These are phyloP conservation scores for Hymenochirus boettgeri DNA, from an alignment of 2,113 vertebrate species.

Conservation along the genomic window DNA sequence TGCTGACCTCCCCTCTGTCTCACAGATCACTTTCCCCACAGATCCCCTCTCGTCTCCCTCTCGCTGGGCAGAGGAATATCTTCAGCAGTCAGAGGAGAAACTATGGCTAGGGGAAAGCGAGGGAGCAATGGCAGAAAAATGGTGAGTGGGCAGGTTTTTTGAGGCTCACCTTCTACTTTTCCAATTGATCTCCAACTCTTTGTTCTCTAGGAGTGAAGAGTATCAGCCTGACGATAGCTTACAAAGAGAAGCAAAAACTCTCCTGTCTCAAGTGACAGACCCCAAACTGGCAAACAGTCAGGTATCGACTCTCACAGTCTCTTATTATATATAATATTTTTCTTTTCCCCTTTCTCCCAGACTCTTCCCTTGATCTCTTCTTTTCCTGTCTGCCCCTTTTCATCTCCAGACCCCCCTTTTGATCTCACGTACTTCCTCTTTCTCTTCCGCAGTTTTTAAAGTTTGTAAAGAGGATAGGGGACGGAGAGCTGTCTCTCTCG, in stretches of 20 bases:
- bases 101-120: constrained; percentile 91
- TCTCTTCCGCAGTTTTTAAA: constrained; percentile 93
- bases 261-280: constrained; percentile 91
- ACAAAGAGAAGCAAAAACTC: constrained; percentile 83
- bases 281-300: constrained; percentile 91
- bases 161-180: too few species aligned
- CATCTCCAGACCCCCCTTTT: not conserved
- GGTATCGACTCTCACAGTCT: constrained; percentile 64
- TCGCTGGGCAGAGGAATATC: constrained; percentile 94
- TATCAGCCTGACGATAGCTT: constrained; percentile 86
- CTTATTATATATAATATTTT: not conserved
- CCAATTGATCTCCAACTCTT: too few species aligned
- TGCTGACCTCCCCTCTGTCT: not conserved
- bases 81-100: constrained; percentile 96
- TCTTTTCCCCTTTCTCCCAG: not conserved
- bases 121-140: constrained; percentile 70
- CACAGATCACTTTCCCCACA: constrained; percentile 43
- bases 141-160: constrained; percentile 57
- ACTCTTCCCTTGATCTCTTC: constrained; percentile 1
- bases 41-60: constrained; percentile 76
- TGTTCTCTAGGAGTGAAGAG: constrained; percentile 76
- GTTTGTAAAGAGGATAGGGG: constrained; percentile 98
- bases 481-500: constrained; percentile 88
- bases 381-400: not conserved
- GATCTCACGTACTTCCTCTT: constrained; percentile 40